Evolutionary conservation across 1,140 invertebrate species (phyloP), one percentile per base, ranked within the genome.

Genomic region (Drosophila kanapiae): DNA sequence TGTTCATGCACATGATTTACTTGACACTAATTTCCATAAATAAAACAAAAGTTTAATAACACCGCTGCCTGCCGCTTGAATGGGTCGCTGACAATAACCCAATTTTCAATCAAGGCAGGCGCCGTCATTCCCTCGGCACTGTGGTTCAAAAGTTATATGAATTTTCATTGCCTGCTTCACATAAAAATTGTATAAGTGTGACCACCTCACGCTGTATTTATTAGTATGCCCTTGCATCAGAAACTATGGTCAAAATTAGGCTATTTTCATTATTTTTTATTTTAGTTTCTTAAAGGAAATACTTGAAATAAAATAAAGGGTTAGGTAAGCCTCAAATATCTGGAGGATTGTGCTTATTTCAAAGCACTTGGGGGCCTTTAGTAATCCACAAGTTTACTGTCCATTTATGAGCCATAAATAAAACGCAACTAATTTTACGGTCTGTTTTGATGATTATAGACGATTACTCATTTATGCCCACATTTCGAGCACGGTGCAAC

Each of bases 21-120:
- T 90, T 90, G 85, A 90, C 86, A 90, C 82, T 91, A 91, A 90
- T 90, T 90, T 90, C 85, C 85, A 90, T 90, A 90, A 91, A 90
- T 86, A 90, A 90, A 82, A 91, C 75, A 83, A 80, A 59, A 74
- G 71, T 80, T 87, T 86, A 88, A 88, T 87, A 87, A 80, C 69
- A 80, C 62, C 49, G 58, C 54, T 33, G 45, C 42, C 45, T 58
- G 53, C 45, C 67, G 54, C 78, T 65, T 69, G 54, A 71, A 83
- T 79, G 63, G 56, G 78, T 64, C 59, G 68, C 70, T 90, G 85
- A 91, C 86, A 90, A 90, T 90, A 90, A 90, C 85, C 85, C 78
- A 90, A 90, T 90, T 90, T 91, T 90, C 68, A 75, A 84, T 81
- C 79, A 87, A 87, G 48, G 74, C 72, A 76, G 63, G 64, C 72